phyloP scores from a whole-genome alignment of 2,797 vertebrate species.

The Spondyliosoma cantharus region DNA sequence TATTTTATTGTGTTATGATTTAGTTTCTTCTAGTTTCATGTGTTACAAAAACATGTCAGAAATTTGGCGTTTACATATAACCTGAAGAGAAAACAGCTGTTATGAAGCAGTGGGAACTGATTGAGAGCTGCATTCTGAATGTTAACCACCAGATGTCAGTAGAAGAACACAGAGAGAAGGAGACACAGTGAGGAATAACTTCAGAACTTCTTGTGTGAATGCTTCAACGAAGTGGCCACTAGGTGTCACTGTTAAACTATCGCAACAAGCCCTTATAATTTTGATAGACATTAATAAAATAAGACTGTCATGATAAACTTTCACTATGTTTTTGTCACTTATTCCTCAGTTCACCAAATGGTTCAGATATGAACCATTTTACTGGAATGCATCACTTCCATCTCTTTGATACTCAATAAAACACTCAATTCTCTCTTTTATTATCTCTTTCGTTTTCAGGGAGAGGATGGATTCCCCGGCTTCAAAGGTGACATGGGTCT shows the following conservation, averaged over 20 bases:
- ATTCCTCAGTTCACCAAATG: neutral
- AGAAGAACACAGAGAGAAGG: constrained; percentile 22
- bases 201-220: neutral
- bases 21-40: neutral
- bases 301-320: constrained; percentile 5
- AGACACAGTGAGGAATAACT: neutral
- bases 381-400: neutral
- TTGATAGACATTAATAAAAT: neutral
- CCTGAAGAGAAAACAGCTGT: neutral
- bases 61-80: neutral
- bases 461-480: constrained; percentile 98
- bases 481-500: constrained; percentile 99
- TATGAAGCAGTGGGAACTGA: neutral
- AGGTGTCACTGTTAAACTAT: constrained; percentile 73
- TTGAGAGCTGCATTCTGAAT: constrained; percentile 55
- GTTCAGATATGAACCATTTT: constrained; percentile 3
- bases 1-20: constrained; percentile 3
- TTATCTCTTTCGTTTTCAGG: constrained; percentile 80
- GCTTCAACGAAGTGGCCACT: constrained; percentile 56
- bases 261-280: neutral
- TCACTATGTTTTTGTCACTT: constrained; percentile 7
- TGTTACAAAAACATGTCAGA: neutral
- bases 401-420: neutral
- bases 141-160: constrained; percentile 75
- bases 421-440: constrained; percentile 5